phyloP scores from a whole-genome alignment of 2,113 vertebrate species.

The Gymnogyps californianus region DNA sequence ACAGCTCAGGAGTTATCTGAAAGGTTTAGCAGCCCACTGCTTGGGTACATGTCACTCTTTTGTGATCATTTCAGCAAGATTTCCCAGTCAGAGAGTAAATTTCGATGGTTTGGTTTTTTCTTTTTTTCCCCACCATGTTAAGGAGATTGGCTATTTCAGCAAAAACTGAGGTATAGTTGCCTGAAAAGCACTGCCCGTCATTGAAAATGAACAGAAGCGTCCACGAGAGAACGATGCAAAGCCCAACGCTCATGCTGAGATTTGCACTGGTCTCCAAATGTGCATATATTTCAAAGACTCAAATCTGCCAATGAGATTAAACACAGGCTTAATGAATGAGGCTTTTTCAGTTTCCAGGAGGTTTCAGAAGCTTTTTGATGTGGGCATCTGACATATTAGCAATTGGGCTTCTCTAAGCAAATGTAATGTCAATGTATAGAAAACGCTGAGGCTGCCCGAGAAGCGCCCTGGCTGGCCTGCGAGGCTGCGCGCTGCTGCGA shows the following conservation, averaged over 20 bases:
- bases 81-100: background rate
- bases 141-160: background rate
- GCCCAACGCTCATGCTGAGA: background rate
- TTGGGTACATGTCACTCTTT: background rate
- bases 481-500: background rate
- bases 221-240: background rate
- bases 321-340: background rate
- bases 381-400: background rate
- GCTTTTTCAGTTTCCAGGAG: background rate
- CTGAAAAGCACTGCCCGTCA: background rate
- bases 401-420: background rate
- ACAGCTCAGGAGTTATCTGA: background rate
- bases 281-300: background rate
- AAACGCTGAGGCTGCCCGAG: background rate
- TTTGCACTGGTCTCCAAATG: accelerated
- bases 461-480: background rate
- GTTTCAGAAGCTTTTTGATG: background rate
- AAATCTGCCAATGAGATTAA: background rate
- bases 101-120: background rate
- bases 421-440: accelerated
- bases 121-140: no score
- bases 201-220: background rate
- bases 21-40: background rate
- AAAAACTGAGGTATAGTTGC: background rate
- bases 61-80: background rate